Evolutionary conservation across 2,113 vertebrate genomes (phyloP).

Genomic region (Grantiella picta): DNA sequence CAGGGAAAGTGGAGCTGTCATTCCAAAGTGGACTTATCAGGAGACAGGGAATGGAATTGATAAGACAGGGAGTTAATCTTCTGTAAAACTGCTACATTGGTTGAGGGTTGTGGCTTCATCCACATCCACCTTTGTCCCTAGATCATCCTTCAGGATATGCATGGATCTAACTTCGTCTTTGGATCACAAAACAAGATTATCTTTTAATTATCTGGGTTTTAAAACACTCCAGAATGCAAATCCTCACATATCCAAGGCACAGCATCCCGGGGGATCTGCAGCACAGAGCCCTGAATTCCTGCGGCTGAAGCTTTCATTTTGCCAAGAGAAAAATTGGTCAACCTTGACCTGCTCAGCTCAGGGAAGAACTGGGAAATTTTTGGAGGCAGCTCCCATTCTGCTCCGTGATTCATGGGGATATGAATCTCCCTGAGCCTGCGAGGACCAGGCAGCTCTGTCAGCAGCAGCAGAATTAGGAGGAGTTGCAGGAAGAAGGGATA

Average conservation of each 20-base stretch:
- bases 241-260: not conserved
- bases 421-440: not conserved
- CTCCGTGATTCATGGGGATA: not conserved
- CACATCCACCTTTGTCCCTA: not conserved
- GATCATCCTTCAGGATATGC: not conserved
- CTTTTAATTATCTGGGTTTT: not conserved
- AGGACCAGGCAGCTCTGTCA: constrained; percentile 36
- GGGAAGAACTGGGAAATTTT: not conserved
- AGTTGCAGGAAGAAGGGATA: constrained; percentile 44
- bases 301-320: not conserved
- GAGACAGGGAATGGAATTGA: not conserved
- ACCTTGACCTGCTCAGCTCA: not conserved
- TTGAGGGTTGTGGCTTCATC: not conserved
- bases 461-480: constrained; percentile 33
- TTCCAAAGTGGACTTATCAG: not conserved
- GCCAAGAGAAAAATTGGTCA: not conserved
- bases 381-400: not conserved
- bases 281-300: not conserved
- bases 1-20: not conserved
- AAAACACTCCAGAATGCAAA: not conserved
- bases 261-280: not conserved
- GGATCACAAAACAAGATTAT: not conserved
- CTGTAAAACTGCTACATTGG: rapidly evolving
- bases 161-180: not conserved
- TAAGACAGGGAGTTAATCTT: not conserved